Evolutionary conservation across 2,888 invertebrate species (phyloP).

Genomic region (Erannis defoliaria): DNA sequence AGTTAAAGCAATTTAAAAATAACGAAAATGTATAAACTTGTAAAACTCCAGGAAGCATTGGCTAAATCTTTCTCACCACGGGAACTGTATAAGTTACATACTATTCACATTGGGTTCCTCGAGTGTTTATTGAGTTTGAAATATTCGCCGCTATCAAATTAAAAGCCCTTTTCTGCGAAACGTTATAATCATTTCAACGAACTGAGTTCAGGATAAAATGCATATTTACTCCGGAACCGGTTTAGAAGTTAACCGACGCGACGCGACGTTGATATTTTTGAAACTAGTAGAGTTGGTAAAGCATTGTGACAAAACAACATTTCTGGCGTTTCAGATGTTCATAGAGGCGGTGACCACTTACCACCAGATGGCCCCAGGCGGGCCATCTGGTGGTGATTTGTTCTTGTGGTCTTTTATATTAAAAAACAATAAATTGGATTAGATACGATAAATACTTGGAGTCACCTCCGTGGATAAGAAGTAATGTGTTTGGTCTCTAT

Average conservation of each 20-base stretch:
- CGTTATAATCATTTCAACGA: slow-evolving; percentile 26
- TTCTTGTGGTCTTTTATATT: too few relatives aligned
- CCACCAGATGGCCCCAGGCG: too few relatives aligned
- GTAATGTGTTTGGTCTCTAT: too few relatives aligned
- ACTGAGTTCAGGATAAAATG: slow-evolving; percentile 18
- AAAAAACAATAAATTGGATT: too few relatives aligned
- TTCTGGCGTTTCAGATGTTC: neutral
- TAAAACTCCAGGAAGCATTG: too few relatives aligned
- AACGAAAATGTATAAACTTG: too few relatives aligned
- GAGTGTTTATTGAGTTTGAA: neutral
- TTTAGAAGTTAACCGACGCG: slow-evolving; percentile 8
- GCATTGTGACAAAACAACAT: neutral
- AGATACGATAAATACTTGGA: too few relatives aligned
- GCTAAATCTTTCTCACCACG: too few relatives aligned
- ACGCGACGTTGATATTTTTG: neutral
- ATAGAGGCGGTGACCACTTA: too few relatives aligned
- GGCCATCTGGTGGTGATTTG: too few relatives aligned
- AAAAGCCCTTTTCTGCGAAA: slow-evolving; percentile 20
- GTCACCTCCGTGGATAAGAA: too few relatives aligned
- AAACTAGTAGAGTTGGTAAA: neutral
- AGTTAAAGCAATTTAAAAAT: too few relatives aligned
- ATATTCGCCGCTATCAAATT: slow-evolving; percentile 16
- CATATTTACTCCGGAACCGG: slow-evolving; percentile 33
- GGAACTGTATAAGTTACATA: neutral
- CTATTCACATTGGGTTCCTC: neutral